Evolutionary conservation across 2,888 invertebrate species (phyloP), one percentile per base, ranked within the genome.

Genomic region (Ischnus inquisitorius): DNA sequence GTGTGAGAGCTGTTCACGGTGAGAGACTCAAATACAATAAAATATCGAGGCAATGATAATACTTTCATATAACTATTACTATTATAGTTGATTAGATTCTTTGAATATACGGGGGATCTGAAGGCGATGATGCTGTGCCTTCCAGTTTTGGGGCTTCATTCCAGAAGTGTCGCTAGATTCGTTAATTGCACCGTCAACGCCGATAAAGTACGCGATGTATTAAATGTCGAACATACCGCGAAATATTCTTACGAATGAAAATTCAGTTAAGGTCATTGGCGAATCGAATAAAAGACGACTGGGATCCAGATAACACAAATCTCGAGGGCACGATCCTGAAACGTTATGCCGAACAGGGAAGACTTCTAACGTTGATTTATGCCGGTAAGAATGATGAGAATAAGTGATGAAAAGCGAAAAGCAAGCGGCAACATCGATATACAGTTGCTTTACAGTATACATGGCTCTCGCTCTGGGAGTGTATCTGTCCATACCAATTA

Each of bases 121-220:
- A 76, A 78, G 12, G 64, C 41, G 2, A 78, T 84, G 77, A 79
- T 85, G 12, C 54, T 67, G 60, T 85, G 83, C 65, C 41, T 85
- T 68, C 86, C 85, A 14, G 75, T 83, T 22, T 51, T 86, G 69
- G 79, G 79, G 22, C 51, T 85, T 3, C 83, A 85, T 54, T 4
- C 41, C 6, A 19, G 77, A 48, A 71, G 79, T 57, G 22, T 54
- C 1, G 6, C 34, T 0, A 85, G 79, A 62, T 86, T 81, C 51
- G 34, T 75, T 43, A 83, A 75, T 78, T 82, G 64, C 76, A 75
- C 16, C 14, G 34, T 80, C 1, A 85, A 86, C 34, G 69, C 54
- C 5, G 8, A 5, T 8, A 34, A 12, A 12, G 12, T 54, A 22
- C 19, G 22, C 19, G 1, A 54, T 19, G 3, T 22, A 54, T 54